Percentiles rank a stretch among this genome's conserved stretches.
Conservation (phyloP, 2,797 vertebrate genomes). For the Chloroceryle amazona region DNA sequence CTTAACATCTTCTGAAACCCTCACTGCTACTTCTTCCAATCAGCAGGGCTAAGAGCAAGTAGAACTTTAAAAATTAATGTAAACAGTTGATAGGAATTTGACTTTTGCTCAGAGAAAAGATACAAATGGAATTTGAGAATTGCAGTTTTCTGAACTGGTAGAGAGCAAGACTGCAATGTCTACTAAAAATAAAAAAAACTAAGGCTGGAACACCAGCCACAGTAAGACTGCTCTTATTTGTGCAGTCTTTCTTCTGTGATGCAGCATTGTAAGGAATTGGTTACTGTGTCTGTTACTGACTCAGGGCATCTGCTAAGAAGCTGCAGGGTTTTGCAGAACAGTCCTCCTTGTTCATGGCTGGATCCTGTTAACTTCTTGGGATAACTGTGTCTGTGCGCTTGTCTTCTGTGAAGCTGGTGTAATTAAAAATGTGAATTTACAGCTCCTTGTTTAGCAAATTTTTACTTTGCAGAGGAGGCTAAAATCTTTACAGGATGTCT, state of each 20-base stretch:
- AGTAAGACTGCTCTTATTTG: not conserved
- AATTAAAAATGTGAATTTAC: not conserved
- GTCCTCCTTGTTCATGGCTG: not conserved
- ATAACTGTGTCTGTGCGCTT: not conserved
- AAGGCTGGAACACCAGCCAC: not conserved
- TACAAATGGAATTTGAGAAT: slow-evolving; percentile 2
- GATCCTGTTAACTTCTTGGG: not conserved
- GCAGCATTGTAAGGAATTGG: not conserved
- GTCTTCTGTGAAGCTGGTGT: not conserved
- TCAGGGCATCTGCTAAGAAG: not conserved
- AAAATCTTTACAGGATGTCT: not conserved
- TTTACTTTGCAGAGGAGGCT: not conserved
- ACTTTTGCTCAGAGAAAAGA: slow-evolving; percentile 3
- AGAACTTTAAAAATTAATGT: slow-evolving; percentile 68
- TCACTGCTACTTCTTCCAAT: slow-evolving; percentile 34
- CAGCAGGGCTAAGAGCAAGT: not conserved
- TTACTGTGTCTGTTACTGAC: not conserved
- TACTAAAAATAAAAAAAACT: not conserved
- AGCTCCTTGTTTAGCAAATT: not conserved
- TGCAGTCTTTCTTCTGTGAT: not conserved
- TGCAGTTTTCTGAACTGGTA: not conserved
- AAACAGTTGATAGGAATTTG: slow-evolving; percentile 32
- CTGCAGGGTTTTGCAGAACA: not conserved
- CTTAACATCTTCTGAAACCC: slow-evolving; percentile 20
- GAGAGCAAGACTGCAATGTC: not conserved